Conservation (phyloP, 2,113 vertebrate genomes). For the Morphnarchus princeps region DNA sequence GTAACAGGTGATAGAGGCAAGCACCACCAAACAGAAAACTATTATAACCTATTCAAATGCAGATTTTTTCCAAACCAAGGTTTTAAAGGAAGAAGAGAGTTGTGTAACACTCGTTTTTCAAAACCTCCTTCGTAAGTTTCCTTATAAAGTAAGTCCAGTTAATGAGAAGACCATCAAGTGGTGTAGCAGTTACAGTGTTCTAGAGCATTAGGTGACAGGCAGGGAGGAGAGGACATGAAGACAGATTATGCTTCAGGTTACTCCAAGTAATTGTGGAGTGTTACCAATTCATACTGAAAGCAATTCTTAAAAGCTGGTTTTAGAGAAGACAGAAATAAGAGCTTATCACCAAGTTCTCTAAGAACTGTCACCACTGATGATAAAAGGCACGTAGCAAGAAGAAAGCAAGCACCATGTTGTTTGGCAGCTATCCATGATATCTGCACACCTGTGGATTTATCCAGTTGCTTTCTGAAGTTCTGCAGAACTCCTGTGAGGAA, state of each 20-base stretch:
- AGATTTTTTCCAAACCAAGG: conserved; percentile 1
- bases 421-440: not conserved
- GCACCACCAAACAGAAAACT: not conserved
- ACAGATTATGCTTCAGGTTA: not conserved
- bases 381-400: not conserved
- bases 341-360: not conserved
- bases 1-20: not conserved
- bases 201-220: fast-evolving
- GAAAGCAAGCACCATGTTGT: not conserved
- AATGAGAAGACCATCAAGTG: not conserved
- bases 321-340: not conserved
- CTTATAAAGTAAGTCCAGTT: not conserved
- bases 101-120: not conserved
- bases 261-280: not conserved
- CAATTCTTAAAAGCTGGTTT: not conserved
- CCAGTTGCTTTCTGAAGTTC: not conserved
- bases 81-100: not conserved
- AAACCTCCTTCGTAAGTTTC: not conserved
- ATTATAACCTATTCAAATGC: not conserved
- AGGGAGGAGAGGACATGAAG: not conserved
- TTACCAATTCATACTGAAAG: not conserved
- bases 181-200: not conserved
- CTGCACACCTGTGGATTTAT: not conserved
- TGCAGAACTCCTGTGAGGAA: not conserved
- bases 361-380: not conserved